phyloP scores from a whole-genome alignment of 2,113 vertebrate species.

The Aspidoscelis tigris region DNA sequence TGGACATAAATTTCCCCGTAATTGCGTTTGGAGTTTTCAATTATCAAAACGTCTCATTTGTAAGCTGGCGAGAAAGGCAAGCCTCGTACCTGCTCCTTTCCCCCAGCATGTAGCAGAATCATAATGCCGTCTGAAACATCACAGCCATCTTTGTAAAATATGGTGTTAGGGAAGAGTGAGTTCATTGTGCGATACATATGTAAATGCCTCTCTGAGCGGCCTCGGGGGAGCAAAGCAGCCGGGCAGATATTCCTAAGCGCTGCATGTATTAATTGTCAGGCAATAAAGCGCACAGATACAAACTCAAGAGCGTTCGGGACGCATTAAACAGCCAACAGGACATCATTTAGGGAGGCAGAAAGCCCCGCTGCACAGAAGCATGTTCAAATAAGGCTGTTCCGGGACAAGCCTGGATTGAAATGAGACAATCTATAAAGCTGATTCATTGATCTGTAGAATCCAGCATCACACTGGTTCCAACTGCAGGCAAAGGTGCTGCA shows the following conservation, averaged over 20 bases:
- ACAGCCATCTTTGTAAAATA: slow-evolving; percentile 68
- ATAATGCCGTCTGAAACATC: slow-evolving; percentile 66
- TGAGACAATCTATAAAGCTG: background rate
- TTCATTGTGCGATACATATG: slow-evolving; percentile 70
- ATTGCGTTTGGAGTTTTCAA: slow-evolving; percentile 66
- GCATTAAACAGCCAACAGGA: slow-evolving; percentile 30
- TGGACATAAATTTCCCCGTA: slow-evolving; percentile 66
- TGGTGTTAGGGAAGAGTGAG: slow-evolving; percentile 64
- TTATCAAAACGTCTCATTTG: slow-evolving; percentile 72
- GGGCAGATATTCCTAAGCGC: slow-evolving; percentile 58
- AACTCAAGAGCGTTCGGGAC: slow-evolving; percentile 35
- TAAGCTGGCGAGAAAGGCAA: slow-evolving; percentile 64
- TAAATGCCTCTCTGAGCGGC: slow-evolving; percentile 62
- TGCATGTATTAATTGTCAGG: slow-evolving; percentile 54
- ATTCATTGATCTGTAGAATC: background rate
- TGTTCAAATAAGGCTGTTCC: background rate
- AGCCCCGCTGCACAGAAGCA: slow-evolving; percentile 36
- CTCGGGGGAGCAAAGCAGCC: slow-evolving; percentile 59
- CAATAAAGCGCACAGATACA: slow-evolving; percentile 47
- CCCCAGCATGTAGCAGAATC: slow-evolving; percentile 59
- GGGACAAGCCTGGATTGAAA: slow-evolving; percentile 39
- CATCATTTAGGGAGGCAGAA: slow-evolving; percentile 41
- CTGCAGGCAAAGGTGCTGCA: background rate
- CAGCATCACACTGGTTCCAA: background rate
- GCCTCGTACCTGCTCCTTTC: slow-evolving; percentile 65